Evolutionary conservation across 1,140 invertebrate species (phyloP), one percentile per base, ranked within the genome.

Genomic region (Magallana gigas): DNA sequence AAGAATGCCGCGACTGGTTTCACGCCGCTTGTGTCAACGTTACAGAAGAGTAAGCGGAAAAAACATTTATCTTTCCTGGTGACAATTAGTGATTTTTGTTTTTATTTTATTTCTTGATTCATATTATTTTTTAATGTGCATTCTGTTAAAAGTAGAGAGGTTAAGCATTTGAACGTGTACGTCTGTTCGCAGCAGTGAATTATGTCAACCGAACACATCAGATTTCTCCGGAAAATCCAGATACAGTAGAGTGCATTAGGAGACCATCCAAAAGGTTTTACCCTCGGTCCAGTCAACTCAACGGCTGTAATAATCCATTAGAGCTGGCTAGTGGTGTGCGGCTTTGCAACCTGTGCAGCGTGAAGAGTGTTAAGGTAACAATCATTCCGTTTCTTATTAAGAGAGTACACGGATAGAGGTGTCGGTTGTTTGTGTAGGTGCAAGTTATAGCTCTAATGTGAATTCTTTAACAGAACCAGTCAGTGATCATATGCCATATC

Each of bases 1-100:
- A 87, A 57, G 16, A 57, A 4, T 87, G 86, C 12, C 29, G 56
- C 9, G 80, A 84, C 7, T 84, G 82, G 86, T 84, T 58, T 29
- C 82, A 84, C 29, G 48, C 62, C 12, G 5, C 76, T 18, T 86
- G 80, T 76, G 80, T 83, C n/a, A 18, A 48, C 14, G n/a, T 86
- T 7, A 86, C 58, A 1, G 9, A 58, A 59, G 57, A 85, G 58
- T 56, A n/a, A 18, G 68, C 85, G 58, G 85, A 85, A 8, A 80
- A 68, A 29, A 14, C 16, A 2, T 36, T 58, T 58, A 80, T 58
- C 14, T n/a, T 4, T 85, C 12, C 56, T 23, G 2, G 12, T 80
- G 23, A 85, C 14, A 8, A 9, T 18, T 16, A 7, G 64, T 18
- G 18, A 18, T 8, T n/a, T 18, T 18, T n/a, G 8, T 18, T 18